A percentile compares a stretch with the other conserved stretches of the same genome.
phyloP scores from a whole-genome alignment of 2,113 vertebrate species.

The Sinocyclocheilus anshuiensis region DNA sequence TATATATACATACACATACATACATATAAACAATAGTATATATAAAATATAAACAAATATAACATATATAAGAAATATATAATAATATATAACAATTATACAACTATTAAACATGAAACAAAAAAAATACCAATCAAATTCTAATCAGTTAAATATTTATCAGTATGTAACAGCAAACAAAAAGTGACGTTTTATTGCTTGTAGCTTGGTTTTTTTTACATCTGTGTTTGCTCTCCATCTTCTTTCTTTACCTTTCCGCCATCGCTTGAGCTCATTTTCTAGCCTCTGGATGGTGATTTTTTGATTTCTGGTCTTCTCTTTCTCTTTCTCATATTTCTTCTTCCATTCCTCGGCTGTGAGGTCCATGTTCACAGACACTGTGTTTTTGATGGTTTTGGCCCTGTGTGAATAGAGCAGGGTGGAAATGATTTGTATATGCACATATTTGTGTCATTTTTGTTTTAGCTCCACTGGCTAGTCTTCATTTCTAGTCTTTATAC shows the following conservation, averaged over 20 bases:
- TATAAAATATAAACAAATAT: no score
- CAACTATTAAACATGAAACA: background rate
- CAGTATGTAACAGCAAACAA: background rate
- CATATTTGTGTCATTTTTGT: background rate
- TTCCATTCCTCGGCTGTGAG: slow-evolving; percentile 95
- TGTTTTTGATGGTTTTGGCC: slow-evolving; percentile 98
- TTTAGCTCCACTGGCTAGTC: background rate
- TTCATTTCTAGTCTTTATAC: background rate
- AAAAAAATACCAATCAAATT: background rate
- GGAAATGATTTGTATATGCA: no score
- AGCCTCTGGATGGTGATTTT: slow-evolving; percentile 87
- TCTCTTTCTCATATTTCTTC: slow-evolving; percentile 96
- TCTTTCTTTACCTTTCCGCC: slow-evolving; percentile 84
- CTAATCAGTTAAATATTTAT: background rate
- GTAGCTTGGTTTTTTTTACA: background rate
- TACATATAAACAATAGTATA: background rate
- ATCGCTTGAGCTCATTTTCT: slow-evolving; percentile 90
- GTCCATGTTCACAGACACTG: slow-evolving; percentile 93
- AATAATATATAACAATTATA: background rate
- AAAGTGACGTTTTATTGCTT: background rate
- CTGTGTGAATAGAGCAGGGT: slow-evolving; percentile 63
- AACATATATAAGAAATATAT: no score
- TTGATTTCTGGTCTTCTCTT: slow-evolving; percentile 87
- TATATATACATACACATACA: no score
- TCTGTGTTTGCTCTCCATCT: background rate